A percentile compares a stretch with the other conserved stretches of the same genome.
Evolutionary conservation across 1,140 invertebrate species (phyloP).

Genomic region (Trichomalopsis sarcophagae): DNA sequence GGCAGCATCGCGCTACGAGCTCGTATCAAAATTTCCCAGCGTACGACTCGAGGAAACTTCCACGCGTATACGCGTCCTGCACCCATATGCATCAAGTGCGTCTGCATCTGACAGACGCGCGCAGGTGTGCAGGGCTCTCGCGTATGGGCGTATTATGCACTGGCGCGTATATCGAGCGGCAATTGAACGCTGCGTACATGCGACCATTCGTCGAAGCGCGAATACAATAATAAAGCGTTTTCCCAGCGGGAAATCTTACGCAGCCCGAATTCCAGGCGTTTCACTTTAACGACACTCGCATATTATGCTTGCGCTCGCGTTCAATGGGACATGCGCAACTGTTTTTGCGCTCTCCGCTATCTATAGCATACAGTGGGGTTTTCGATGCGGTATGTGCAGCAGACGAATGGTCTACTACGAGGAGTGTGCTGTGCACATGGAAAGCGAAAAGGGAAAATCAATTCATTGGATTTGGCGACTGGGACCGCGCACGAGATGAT

Average conservation of each 20-base stretch:
- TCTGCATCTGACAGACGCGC: background rate
- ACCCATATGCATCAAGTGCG: background rate
- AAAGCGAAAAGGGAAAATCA: background rate
- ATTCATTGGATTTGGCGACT: background rate
- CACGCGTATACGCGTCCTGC: background rate
- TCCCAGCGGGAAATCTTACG: slow-evolving; percentile 13
- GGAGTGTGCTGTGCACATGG: background rate
- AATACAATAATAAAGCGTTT: slow-evolving; percentile 26
- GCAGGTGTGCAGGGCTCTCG: background rate
- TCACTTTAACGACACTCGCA: background rate
- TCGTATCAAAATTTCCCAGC: background rate
- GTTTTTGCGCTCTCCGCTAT: background rate
- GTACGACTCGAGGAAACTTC: background rate
- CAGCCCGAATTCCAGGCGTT: background rate
- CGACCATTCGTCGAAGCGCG: background rate
- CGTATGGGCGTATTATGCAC: background rate
- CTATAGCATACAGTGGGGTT: background rate
- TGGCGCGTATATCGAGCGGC: background rate
- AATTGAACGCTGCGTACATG: slow-evolving; percentile 3
- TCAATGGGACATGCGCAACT: background rate
- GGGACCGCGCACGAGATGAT: background rate
- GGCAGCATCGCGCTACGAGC: background rate
- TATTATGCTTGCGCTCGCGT: background rate
- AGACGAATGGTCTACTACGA: background rate
- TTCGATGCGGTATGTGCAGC: background rate